Evolutionary conservation across 2,797 vertebrate genomes (phyloP).

Genomic region (Melanotaenia parkinsoni): DNA sequence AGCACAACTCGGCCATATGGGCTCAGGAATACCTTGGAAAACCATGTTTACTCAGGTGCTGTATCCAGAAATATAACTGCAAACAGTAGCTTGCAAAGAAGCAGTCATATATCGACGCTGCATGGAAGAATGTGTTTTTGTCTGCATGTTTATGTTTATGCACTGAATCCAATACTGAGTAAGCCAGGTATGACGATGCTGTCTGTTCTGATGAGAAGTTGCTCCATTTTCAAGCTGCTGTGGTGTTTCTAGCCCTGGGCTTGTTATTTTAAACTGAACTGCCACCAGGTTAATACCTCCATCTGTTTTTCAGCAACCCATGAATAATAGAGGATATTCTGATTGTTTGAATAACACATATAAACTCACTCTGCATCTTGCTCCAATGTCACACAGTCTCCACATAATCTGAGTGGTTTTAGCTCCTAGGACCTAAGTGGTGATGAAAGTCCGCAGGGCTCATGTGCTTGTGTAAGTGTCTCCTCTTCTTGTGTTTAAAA

Average conservation of each 20-base stretch:
- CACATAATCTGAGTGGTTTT: conserved; percentile 14
- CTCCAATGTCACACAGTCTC: conserved; percentile 14
- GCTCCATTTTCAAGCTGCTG: conserved; percentile 51
- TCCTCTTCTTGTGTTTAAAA: not conserved
- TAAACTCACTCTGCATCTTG: conserved; percentile 38
- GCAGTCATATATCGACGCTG: no score
- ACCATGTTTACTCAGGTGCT: not conserved
- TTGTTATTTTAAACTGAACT: conserved; percentile 60
- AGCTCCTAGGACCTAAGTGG: conserved; percentile 4
- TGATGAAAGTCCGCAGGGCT: conserved; percentile 40
- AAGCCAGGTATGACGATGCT: conserved; percentile 17
- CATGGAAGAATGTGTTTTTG: no score
- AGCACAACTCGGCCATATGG: not conserved
- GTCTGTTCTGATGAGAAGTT: conserved; percentile 49
- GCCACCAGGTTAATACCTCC: conserved; percentile 62
- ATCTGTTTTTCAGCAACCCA: conserved; percentile 59
- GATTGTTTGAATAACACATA: conserved; percentile 55
- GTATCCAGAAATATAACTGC: not conserved
- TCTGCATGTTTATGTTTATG: not conserved
- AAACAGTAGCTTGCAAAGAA: not conserved
- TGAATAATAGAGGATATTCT: conserved; percentile 75
- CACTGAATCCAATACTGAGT: not conserved
- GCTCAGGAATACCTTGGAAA: not conserved
- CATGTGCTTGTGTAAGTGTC: conserved; percentile 62
- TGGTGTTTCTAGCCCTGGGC: conserved; percentile 50